A percentile compares a stretch with the other conserved stretches of the same genome.
Evolutionary conservation across 2,113 vertebrate genomes (phyloP).

Genomic region (Plotosus lineatus): DNA sequence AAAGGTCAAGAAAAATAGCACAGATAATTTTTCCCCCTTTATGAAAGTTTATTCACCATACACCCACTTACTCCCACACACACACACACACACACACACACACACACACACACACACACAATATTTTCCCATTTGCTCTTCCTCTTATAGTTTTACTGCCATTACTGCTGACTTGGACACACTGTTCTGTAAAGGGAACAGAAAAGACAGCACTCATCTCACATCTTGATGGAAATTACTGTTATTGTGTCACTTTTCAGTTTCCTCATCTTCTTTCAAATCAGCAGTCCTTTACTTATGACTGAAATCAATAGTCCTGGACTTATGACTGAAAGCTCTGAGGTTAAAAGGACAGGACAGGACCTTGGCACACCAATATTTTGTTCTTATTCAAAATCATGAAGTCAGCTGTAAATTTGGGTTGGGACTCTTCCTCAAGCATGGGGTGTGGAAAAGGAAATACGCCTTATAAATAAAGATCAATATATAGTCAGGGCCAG

Average conservation of each 20-base stretch:
- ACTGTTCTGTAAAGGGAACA: not conserved
- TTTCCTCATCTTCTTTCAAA: not conserved
- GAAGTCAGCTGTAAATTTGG: not conserved
- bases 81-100: not conserved
- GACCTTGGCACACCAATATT: not conserved
- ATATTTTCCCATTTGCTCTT: not conserved
- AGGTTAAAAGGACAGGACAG: not conserved
- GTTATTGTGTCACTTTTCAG: not conserved
- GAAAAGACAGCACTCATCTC: not conserved
- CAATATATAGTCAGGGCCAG: too few relatives aligned
- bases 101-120: not conserved
- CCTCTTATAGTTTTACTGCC: not conserved
- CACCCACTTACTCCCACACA: too few relatives aligned
- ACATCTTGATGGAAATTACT: not conserved
- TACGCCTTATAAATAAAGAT: too few relatives aligned
- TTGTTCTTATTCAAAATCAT: not conserved
- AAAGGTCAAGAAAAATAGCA: not conserved
- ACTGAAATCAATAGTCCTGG: not conserved
- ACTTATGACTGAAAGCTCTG: not conserved
- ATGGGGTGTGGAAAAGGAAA: not conserved
- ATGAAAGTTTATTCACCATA: not conserved
- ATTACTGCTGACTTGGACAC: slow-evolving; percentile 7
- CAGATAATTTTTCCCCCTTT: not conserved
- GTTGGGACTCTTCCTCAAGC: not conserved
- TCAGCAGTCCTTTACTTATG: not conserved